phyloP scores from a whole-genome alignment of 2,888 invertebrate species.

The Drosophila tanythrix region DNA sequence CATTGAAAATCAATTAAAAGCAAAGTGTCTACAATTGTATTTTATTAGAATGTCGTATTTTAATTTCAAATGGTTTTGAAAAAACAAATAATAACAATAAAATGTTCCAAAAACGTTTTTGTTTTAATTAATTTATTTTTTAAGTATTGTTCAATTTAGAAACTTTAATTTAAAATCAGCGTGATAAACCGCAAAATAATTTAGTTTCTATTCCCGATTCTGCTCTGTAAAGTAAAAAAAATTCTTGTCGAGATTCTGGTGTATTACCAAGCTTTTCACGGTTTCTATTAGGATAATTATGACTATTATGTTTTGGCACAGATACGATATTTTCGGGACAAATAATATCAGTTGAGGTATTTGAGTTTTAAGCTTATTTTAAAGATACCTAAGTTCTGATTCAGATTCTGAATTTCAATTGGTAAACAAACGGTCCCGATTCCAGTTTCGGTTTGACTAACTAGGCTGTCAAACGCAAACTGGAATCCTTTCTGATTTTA shows the following conservation, averaged over 20 bases:
- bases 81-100: no score
- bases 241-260: not conserved
- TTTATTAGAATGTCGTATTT: not conserved
- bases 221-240: not conserved
- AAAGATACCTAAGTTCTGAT: not conserved
- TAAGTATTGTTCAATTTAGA: not conserved
- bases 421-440: not conserved
- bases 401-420: not conserved
- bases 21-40: not conserved
- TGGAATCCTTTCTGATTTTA: not conserved
- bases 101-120: not conserved
- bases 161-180: not conserved
- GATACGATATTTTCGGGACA: not conserved
- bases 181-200: not conserved
- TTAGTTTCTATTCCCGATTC: not conserved
- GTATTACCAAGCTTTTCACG: not conserved
- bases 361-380: not conserved
- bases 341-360: not conserved
- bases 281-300: not conserved
- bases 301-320: not conserved
- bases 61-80: not conserved
- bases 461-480: no score
- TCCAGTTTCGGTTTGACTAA: not conserved
- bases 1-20: conserved; percentile 16
- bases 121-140: not conserved